These are phyloP conservation scores for Synchiropus splendidus DNA, from an alignment of 2,113 vertebrate species.

Conservation along the genomic window DNA sequence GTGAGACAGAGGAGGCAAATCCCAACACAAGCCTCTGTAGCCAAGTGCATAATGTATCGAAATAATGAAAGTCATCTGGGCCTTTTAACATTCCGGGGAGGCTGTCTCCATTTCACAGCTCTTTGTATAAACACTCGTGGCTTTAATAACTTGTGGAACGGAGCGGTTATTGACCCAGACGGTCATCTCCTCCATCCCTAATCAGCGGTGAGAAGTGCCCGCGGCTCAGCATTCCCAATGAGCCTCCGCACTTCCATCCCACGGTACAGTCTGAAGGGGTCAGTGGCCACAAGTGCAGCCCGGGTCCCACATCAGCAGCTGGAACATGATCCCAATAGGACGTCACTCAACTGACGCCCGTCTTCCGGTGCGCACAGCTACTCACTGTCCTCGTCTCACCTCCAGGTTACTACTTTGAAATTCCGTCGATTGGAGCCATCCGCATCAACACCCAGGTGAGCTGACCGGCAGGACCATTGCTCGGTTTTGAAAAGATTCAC, in stretches of 20 bases:
- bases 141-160: conserved; percentile 61
- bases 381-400: conserved; percentile 24
- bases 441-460: conserved; percentile 95
- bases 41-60: conserved; percentile 35
- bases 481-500: conserved; percentile 1
- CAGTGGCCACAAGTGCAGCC: conserved; percentile 16
- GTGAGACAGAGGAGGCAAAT: conserved; percentile 27
- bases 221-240: conserved; percentile 48
- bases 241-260: conserved; percentile 47
- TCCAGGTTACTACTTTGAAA: conserved; percentile 98
- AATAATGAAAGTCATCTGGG: conserved; percentile 44
- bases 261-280: conserved; percentile 10
- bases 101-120: conserved; percentile 46
- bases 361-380: neutral
- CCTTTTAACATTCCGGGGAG: conserved; percentile 55
- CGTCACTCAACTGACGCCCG: neutral
- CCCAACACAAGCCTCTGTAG: conserved; percentile 24
- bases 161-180: conserved; percentile 60
- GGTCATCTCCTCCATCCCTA: conserved; percentile 58
- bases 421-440: conserved; percentile 95
- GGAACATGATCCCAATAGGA: too few relatives aligned
- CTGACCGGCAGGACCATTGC: neutral
- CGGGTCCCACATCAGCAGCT: too few relatives aligned
- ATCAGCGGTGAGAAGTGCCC: conserved; percentile 46
- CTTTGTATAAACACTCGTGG: conserved; percentile 63